Evolutionary conservation across 2,888 invertebrate species (phyloP).

Genomic region (Eueremaeus valkanovi): DNA sequence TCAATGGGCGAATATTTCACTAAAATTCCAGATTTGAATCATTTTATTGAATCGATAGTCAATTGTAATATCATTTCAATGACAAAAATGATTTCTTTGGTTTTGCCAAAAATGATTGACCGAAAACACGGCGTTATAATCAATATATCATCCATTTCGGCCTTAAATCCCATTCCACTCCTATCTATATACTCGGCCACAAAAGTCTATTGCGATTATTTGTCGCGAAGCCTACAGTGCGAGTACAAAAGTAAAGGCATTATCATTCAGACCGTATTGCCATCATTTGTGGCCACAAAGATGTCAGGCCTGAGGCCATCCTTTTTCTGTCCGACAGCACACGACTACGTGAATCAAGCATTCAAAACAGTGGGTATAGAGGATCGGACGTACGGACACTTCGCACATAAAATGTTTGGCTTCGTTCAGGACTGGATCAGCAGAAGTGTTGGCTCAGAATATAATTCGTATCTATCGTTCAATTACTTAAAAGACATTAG

Average conservation of each 20-base stretch:
- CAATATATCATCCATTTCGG: constrained; percentile 85
- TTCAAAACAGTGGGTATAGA: constrained; percentile 51
- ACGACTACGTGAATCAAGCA: constrained; percentile 50
- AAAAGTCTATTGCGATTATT: constrained; percentile 60
- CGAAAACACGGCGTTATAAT: constrained; percentile 73
- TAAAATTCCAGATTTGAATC: constrained; percentile 61
- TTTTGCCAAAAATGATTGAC: constrained; percentile 70
- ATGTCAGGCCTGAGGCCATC: constrained; percentile 47
- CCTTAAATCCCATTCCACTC: constrained; percentile 75
- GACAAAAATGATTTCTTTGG: constrained; percentile 72
- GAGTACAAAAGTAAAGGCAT: constrained; percentile 53
- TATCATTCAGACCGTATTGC: constrained; percentile 50
- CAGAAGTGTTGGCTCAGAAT: too few relatives aligned
- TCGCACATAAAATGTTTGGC: constrained; percentile 49
- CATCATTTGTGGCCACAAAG: constrained; percentile 51
- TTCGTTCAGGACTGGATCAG: constrained; percentile 28
- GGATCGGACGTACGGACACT: constrained; percentile 51
- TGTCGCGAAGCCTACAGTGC: constrained; percentile 51
- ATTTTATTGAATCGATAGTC: constrained; percentile 69
- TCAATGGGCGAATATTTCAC: constrained; percentile 69
- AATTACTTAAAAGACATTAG: too few relatives aligned
- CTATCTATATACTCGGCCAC: constrained; percentile 85
- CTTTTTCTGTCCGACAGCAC: constrained; percentile 51
- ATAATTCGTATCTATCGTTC: too few relatives aligned
- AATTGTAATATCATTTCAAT: constrained; percentile 82